Base-by-base conservation (phyloP, 2,888 invertebrate genomes). In the Blera fallax region DNA sequence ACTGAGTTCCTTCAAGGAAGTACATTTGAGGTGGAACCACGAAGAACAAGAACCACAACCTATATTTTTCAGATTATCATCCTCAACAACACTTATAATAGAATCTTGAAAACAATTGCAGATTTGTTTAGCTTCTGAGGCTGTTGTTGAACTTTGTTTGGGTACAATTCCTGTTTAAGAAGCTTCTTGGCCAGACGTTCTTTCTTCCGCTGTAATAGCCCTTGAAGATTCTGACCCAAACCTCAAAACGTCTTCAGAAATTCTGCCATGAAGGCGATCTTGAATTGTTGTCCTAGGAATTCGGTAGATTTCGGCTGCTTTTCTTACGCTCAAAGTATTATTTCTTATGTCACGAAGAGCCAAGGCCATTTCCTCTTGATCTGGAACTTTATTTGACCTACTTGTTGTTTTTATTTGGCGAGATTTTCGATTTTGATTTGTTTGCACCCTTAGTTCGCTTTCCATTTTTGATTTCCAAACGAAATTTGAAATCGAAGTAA, bases 1-100 rank as follows among this genome's bases (percentile, higher is more conserved):
- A 48, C 48, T 48, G 29, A 77, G 54, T 65, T 67, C 65, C 10
- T 54, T 32, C 34, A 27, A 52, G 10, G 56, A 65, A 18, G 64
- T 69, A 48, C 69, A 77, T 24, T 48, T 54, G 16, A 54, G 56
- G 32, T 90, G 83, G 8, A 92, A 85, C 6, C 89, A 32, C 32
- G 29, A 29, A 54, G 54, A 32, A 54, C 54, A 34, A 27, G n/a
- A 32, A 48, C 10, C 48, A 21, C 48, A 48, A 18, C 48, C 48
- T 48, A 48, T 48, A 18, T 21, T 21, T 48, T 21, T 48, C 10
- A 48, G 21, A 48, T 48, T 21, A 48, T 48, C 48, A 48, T 48
- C 48, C 21, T 48, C 21, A 16, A 48, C 21, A 18, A 21, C 48
- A 48, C 48, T 48, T 48, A 18, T 48, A 21, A 48, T 48, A 21